Evolutionary conservation across 2,113 vertebrate species (phyloP), one percentile per base, ranked within the genome.

Genomic region (Daphoenositta chrysoptera): DNA sequence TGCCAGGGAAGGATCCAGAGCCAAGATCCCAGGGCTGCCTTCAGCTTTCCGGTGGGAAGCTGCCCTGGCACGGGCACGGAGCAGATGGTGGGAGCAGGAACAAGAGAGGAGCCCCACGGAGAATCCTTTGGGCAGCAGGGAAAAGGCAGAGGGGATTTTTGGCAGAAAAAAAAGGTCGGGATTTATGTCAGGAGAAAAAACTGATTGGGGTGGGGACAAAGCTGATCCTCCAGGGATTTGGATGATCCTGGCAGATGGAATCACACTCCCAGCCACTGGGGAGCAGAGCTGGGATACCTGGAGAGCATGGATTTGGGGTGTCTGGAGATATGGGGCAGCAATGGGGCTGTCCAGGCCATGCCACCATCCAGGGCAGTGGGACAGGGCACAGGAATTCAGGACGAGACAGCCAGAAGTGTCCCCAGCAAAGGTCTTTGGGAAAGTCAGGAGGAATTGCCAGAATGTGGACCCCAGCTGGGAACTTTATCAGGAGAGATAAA

Each of bases 1-100:
- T 31, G 50, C 79, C 89, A 85, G 68, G 81, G 57, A 80, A n/a
- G 3, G 11, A 37, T 10, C 3, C 2, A 60, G 78, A 90, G 96
- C 94, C 93, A 92, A 39, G 13, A 93, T 40, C 48, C 86, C 4
- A 26, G 39, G 28, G 47, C 50, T 78, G 80, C 48, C 72, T 42
- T 39, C 19, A 6, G 75, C 40, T 66, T 58, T 47, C 69, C 56
- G n/a, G 64, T 1, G 0, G 42, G 84, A 47, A 63, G 44, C 37
- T 12, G 53, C 70, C 15, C 77, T 64, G 91, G 79, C 75, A 88
- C 48, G 77, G 76, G 86, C 61, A 86, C 2, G 2, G 83, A 97
- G 90, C 96, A 94, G 96, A 93, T 95, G 95, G 93, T 68, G 64
- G 93, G 56, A 63, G 73, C 58, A 44, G 87, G 91, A 84, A 87